Evolutionary conservation across 2,888 invertebrate genomes (phyloP), one percentile per base, ranked within the genome.

Genomic region (Timandra comae): DNA sequence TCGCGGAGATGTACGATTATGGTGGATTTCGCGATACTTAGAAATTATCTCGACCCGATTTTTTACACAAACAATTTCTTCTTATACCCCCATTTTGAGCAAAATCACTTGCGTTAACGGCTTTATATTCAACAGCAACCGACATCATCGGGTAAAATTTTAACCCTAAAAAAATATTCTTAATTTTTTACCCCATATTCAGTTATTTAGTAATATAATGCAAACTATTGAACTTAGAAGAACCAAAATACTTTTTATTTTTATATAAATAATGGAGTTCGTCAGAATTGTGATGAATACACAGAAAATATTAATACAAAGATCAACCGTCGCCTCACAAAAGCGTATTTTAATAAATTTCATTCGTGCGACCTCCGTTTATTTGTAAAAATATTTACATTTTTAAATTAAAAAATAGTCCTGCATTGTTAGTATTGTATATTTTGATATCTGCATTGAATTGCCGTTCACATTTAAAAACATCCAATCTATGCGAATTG

Each of bases 1-100:
- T 81, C 81, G 74, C 51, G 51, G 62, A 77, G 72, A 81, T 63
- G 73, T 72, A 81, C 73, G 77, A 66, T 74, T 73, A 75, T 75
- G 57, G 57, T 46, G 56, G 62, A 64, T 60, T 64, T 63, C 62
- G 59, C 67, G 57, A 66, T 69, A 68, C 68, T 69, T 57, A 58
- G 55, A 61, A 62, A 67, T 71, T 76, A 72, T 71, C 63, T 58
- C 49, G 59, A 51, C 52, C 52, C 52, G 44, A 47, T 61, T 59
- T 61, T 60, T 52, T 57, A 65, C 62, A 59, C 56, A 57, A 58
- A 52, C 54, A 55, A 60, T 60, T 66, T 65, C 66, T 16, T 56
- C 55, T 47, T 55, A 48, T 64, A 66, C 52, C 57, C 52, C 48
- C 60, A 65, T 72, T 73, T 64, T 20, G 22, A 60, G 43, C 55